Conservation (phyloP, 1,140 invertebrate species). For the Macrotrachela quadricornifera region DNA sequence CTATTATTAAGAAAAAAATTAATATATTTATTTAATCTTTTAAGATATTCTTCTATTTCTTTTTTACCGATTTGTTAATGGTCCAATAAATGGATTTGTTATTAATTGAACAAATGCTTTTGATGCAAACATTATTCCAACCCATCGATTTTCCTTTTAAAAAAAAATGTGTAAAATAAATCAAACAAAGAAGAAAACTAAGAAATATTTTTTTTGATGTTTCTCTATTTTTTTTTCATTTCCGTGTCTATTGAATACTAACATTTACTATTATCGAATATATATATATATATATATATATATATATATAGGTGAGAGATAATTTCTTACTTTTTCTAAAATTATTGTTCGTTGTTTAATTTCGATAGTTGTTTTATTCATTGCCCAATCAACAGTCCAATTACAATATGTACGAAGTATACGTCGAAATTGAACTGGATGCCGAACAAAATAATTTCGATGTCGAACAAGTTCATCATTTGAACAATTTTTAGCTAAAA, state of each 20-base stretch:
- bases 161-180: neutral
- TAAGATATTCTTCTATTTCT: neutral
- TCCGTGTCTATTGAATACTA: neutral
- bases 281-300: too few species aligned
- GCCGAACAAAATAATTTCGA: slow-evolving; percentile 9
- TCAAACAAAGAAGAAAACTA: too few species aligned
- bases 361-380: slow-evolving; percentile 1
- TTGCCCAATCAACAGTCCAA: neutral
- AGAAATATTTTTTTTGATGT: neutral
- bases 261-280: neutral
- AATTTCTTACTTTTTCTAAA: neutral
- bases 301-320: neutral
- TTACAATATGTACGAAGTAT: neutral
- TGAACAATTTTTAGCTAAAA: slow-evolving; percentile 6
- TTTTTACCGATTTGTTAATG: slow-evolving; percentile 74
- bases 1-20: slow-evolving; percentile 35
- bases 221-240: neutral
- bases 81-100: slow-evolving; percentile 84
- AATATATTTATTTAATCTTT: too few species aligned
- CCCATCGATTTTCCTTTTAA: slow-evolving; percentile 55
- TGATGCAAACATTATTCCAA: slow-evolving; percentile 88
- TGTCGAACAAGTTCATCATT: neutral
- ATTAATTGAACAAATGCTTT: slow-evolving; percentile 86
- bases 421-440: neutral
- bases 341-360: slow-evolving; percentile 10